A percentile compares a stretch with the other conserved stretches of the same genome.
These are phyloP conservation scores for Mustela erminea DNA, from an alignment of 2,797 vertebrate species.

Conservation along the genomic window DNA sequence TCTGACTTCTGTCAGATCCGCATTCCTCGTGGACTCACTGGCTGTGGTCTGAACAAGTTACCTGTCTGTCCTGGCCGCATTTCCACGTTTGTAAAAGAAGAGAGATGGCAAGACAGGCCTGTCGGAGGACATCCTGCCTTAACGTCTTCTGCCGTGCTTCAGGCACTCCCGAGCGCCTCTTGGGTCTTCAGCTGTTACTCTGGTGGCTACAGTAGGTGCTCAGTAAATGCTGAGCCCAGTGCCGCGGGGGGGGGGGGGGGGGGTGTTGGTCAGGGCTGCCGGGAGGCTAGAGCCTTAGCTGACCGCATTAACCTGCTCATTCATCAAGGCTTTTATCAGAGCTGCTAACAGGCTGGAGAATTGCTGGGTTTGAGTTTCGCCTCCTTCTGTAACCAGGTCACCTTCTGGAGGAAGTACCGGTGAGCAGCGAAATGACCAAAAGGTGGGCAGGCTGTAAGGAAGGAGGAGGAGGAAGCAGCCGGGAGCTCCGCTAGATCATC, in stretches of 20 bases:
- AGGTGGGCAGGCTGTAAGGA: background rate
- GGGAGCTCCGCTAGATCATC: background rate
- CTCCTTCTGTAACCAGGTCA: background rate
- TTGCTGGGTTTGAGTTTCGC: conserved; percentile 1
- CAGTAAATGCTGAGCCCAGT: background rate
- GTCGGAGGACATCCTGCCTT: background rate
- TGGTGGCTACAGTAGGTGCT: background rate
- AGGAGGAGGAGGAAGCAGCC: background rate
- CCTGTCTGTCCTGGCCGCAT: background rate
- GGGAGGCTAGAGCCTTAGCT: background rate
- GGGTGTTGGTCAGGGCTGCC: background rate
- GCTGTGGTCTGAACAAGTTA: background rate
- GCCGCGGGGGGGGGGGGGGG: too few species aligned
- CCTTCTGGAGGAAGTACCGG: conserved; percentile 53
- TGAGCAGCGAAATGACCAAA: conserved; percentile 9
- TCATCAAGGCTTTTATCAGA: conserved; percentile 14
- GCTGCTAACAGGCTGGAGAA: conserved; percentile 4
- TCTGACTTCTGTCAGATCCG: background rate
- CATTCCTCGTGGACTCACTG: background rate
- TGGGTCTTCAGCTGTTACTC: background rate
- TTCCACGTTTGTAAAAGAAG: background rate
- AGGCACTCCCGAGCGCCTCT: rapidly evolving
- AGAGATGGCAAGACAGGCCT: background rate
- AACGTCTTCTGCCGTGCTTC: background rate
- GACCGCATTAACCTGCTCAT: background rate